phyloP scores from a whole-genome alignment of 2,797 vertebrate species.

The Eremophila alpestris region DNA sequence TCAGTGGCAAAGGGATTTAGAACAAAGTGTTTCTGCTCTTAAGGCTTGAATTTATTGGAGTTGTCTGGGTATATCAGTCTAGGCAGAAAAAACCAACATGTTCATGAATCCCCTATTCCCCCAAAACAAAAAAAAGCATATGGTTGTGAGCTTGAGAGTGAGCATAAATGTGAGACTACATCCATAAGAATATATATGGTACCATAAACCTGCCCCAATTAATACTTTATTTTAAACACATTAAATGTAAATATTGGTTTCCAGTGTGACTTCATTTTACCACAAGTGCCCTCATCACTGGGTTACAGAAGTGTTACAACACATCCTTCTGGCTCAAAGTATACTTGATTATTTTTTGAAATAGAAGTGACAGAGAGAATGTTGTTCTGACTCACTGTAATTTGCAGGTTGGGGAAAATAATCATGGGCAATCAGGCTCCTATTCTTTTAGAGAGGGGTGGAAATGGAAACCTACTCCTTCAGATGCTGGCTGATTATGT shows the following conservation, averaged over 20 bases:
- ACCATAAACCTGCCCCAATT: background rate
- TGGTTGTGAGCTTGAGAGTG: background rate
- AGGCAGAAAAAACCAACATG: background rate
- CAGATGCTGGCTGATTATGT: background rate
- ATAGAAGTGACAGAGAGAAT: background rate
- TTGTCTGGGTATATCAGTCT: background rate
- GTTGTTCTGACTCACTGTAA: background rate
- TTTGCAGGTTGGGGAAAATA: background rate
- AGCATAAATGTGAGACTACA: background rate
- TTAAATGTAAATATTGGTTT: background rate
- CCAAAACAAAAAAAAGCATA: background rate
- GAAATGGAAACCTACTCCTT: background rate
- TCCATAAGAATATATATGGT: background rate
- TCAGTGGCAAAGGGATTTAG: background rate
- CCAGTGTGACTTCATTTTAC: background rate
- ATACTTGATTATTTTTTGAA: constrained; percentile 27
- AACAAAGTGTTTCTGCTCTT: background rate
- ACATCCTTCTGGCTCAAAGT: background rate
- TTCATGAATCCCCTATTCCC: background rate
- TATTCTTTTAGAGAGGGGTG: background rate
- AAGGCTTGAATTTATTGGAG: background rate
- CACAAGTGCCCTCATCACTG: background rate
- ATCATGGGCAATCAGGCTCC: background rate
- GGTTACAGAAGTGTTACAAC: background rate
- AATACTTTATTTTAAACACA: background rate